Base-by-base conservation (phyloP, 2,113 vertebrate genomes). In the Pterocles orientalis region DNA sequence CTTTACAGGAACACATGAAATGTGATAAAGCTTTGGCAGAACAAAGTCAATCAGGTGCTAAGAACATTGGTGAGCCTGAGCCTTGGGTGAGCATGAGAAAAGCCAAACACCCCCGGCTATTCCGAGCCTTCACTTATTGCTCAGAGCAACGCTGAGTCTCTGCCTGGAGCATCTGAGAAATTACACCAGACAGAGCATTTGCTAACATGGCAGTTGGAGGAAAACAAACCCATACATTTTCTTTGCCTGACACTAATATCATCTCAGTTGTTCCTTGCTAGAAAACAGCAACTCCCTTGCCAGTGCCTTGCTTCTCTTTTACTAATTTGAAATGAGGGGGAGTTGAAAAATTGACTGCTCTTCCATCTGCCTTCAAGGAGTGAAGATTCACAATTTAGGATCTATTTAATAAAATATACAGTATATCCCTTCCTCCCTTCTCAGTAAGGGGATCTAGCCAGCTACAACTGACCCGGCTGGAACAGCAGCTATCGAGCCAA, bases 231-330 rank as follows among this genome's bases (percentile, higher is more conserved):
- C 78, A 54, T 9, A 29, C 9, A 31, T 83, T 53, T 53, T 4
- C 20, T 20, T 41, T 65, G 89, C 84, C 23, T 0, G 2, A 28
- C 39, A 51, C 43, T 10, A 18, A 0, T 3, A n/a, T 8, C 39
- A 53, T 4, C 58, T 56, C 21, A 34, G 45, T 4, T 21, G n/a
- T 6, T n/a, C 43, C 60, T 18, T 18, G 36, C 60, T 41, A 36
- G 64, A 12, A 66, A 65, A 15, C 48, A 61, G 65, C 45, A 82
- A 16, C 36, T 81, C 53, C 91, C 76, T 9, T 20, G 12, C 4
- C 16, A 24, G 78, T 1, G 24, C 50, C 47, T 61, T 33, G 6
- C 33, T 61, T 25, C 47, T 48, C 66, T 29, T 58, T 54, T 12
- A 4, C 33, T 26, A 3, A 47, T 43, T 43, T 28, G 47, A 64